Percentiles rank a stretch among this genome's conserved stretches.
phyloP scores from a whole-genome alignment of 2,797 vertebrate genomes.

The Neomorphus geoffroyi region DNA sequence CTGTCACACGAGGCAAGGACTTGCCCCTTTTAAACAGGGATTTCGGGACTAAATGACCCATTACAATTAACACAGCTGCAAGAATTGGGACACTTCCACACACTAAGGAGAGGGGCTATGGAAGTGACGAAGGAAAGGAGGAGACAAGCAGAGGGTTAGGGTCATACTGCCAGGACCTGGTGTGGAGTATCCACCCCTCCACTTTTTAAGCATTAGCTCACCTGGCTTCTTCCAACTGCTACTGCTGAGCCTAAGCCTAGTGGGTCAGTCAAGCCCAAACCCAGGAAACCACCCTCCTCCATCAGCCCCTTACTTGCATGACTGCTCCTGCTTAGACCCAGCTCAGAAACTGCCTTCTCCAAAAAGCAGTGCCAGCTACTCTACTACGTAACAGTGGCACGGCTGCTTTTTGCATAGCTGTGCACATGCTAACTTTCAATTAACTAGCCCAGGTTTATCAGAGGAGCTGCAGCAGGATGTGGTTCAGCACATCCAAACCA shows the following conservation, averaged over 20 bases:
- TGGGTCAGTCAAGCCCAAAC: background rate
- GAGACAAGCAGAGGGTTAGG: background rate
- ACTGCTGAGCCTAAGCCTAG: background rate
- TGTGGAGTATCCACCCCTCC: background rate
- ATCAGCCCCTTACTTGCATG: background rate
- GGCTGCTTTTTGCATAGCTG: background rate
- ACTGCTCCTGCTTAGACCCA: background rate
- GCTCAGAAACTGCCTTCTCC: background rate
- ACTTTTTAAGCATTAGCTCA: background rate
- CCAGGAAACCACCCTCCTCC: background rate
- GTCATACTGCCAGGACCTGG: background rate
- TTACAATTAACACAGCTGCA: slow-evolving; percentile 74
- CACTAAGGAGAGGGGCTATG: background rate
- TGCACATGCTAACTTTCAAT: background rate
- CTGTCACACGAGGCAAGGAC: slow-evolving; percentile 61
- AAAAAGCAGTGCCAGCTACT: background rate
- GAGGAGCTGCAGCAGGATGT: slow-evolving; percentile 34
- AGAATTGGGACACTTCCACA: slow-evolving; percentile 68
- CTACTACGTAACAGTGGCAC: fast-evolving
- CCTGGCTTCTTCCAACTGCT: background rate
- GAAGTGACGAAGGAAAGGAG: slow-evolving; percentile 19
- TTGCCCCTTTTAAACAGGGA: slow-evolving; percentile 58
- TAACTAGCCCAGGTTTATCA: slow-evolving; percentile 2
- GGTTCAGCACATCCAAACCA: background rate
- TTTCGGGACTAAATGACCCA: slow-evolving; percentile 73